Evolutionary conservation across 1,140 invertebrate genomes (phyloP), one percentile per base, ranked within the genome.

Genomic region (Dendroctonus valens): DNA sequence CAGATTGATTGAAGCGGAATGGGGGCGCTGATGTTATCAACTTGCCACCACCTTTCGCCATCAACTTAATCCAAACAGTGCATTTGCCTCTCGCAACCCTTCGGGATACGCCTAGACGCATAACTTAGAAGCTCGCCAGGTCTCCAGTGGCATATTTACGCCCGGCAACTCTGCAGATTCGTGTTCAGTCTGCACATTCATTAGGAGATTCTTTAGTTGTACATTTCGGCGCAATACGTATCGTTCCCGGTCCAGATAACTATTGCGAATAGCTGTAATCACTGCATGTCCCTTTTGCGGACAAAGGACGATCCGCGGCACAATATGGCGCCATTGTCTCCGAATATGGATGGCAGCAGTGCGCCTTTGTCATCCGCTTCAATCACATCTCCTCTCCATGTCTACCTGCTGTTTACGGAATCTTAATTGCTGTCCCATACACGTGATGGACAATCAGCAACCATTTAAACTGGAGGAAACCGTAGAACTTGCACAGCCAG

Each of bases 311-410:
- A 11, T 26, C 37, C 37, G 37, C 8, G 5, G 9, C n/a, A 41
- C 55, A 58, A 58, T 58, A 58, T 58, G 55, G 40, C 55, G 40
- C 41, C 40, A 58, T 58, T 58, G 55, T 58, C 55, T 58, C 55
- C 40, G 11, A 58, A 58, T 58, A 41, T 58, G 12, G 55, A 41
- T 46, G n/a, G 37, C 40, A 40, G 41, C 42, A 46, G 8, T 42
- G 12, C 15, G 9, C 55, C 12, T 39, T 58, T 58, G 12, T 44
- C n/a, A 8, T 8, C 12, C 11, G 41, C 40, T 44, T 15, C 55
- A 41, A 44, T 42, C 26, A 58, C 41, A 41, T 58, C 41, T 42
- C 40, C 8, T 44, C 40, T 58, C 8, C 55, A 58, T 44, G 55
- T 58, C 44, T 58, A 58, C 55, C 55, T 58, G 40, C 55, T 46